Conservation (phyloP, 2,113 vertebrate species). For the Cololabis saira region DNA sequence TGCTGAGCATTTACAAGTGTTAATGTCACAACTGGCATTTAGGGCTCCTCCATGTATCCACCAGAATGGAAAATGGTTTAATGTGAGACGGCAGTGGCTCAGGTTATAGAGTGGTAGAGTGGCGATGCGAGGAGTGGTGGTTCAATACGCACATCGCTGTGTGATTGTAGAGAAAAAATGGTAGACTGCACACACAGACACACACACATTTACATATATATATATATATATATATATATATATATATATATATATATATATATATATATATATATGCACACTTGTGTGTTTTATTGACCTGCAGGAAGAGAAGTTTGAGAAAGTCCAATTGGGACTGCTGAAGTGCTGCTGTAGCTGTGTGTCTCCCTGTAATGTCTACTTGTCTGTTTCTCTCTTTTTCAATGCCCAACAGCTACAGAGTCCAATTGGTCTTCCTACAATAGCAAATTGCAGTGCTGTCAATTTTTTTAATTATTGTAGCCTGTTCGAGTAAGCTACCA, state of each 20-base stretch:
- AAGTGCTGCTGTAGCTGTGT: conserved; percentile 50
- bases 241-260: too few species aligned
- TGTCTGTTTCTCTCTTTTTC: conserved; percentile 37
- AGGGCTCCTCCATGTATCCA: conserved; percentile 31
- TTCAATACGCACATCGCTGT: not conserved
- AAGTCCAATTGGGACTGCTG: conserved; percentile 21
- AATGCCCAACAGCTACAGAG: conserved; percentile 17
- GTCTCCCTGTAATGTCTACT: conserved; percentile 47
- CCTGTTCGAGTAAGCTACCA: conserved; percentile 53
- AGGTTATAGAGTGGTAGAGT: not conserved
- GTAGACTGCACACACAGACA: not conserved
- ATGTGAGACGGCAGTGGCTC: not conserved
- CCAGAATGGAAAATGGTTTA: conserved; percentile 24
- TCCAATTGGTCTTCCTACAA: conserved; percentile 28
- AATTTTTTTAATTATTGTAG: conserved; percentile 54
- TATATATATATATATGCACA: not conserved
- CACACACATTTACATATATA: too few species aligned
- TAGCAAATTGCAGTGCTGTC: conserved; percentile 39
- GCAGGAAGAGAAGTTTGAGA: too few species aligned
- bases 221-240: too few species aligned
- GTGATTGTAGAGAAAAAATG: not conserved
- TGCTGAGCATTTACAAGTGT: conserved; percentile 57
- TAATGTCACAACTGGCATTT: conserved; percentile 59
- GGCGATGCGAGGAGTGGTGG: not conserved
- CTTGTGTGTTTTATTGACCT: not conserved